Evolutionary conservation across 2,888 invertebrate species (phyloP).

Genomic region (Drosophila nr. perissopoda): DNA sequence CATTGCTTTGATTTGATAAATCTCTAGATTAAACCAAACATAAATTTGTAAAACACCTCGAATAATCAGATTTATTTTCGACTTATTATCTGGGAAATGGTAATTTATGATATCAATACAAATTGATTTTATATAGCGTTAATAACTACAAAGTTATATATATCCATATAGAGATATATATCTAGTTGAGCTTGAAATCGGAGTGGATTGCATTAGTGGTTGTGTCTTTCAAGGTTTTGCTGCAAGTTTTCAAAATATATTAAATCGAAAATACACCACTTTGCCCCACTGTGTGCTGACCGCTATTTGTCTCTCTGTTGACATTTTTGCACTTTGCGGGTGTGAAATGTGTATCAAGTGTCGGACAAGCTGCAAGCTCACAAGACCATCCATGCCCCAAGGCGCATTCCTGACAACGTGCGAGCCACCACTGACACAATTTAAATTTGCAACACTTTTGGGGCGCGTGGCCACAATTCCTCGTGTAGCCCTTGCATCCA

Average conservation of each 20-base stretch:
- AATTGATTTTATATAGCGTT: not conserved
- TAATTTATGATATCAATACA: not conserved
- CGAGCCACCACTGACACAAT: constrained; percentile 68
- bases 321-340: constrained; percentile 32
- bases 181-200: not conserved
- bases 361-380: constrained; percentile 21
- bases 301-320: constrained; percentile 20
- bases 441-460: constrained; percentile 54
- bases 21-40: not conserved
- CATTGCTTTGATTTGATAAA: not conserved
- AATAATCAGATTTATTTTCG: not conserved
- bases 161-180: not conserved
- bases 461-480: constrained; percentile 20
- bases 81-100: not conserved
- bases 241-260: not conserved
- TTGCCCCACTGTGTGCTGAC: constrained; percentile 48
- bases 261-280: not conserved
- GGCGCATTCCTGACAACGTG: constrained; percentile 10
- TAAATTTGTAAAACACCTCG: not conserved
- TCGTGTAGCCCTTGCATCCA: constrained; percentile 11
- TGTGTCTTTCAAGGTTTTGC: not conserved
- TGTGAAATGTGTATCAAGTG: constrained; percentile 62
- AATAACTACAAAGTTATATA: not conserved
- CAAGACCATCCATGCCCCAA: constrained; percentile 36
- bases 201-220: too few relatives aligned